Evolutionary conservation across 1,140 invertebrate species (phyloP).

Genomic region (Drosophila aff.): DNA sequence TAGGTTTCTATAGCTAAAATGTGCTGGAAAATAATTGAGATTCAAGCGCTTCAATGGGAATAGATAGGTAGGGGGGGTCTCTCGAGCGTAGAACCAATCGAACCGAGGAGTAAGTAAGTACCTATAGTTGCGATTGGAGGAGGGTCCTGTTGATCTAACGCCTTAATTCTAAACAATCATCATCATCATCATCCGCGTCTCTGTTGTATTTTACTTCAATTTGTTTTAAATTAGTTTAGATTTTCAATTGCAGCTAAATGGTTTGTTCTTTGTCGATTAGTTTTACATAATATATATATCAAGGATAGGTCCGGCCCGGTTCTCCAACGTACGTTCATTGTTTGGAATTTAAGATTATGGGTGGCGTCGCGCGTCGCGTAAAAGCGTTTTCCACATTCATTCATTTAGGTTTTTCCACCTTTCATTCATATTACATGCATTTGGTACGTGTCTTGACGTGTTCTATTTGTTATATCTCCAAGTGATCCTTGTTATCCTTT

Average conservation of each 20-base stretch:
- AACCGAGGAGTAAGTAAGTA: conserved; percentile 12
- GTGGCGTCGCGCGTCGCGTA: conserved; percentile 71
- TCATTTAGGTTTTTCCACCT: neutral
- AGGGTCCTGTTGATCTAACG: conserved; percentile 34
- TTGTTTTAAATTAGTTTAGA: conserved; percentile 63
- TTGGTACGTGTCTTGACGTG: neutral
- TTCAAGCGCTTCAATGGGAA: conserved; percentile 24
- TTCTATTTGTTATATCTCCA: neutral
- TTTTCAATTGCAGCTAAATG: conserved; percentile 79
- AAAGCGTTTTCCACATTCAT: conserved; percentile 54
- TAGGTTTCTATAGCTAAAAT: conserved; percentile 5
- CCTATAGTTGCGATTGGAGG: conserved; percentile 24
- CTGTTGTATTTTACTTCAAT: conserved; percentile 19
- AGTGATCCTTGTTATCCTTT: conserved; percentile 1
- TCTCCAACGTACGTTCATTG: conserved; percentile 13
- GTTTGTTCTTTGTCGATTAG: conserved; percentile 56
- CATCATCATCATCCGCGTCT: conserved; percentile 1
- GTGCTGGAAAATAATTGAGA: neutral
- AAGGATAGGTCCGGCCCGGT: conserved; percentile 12
- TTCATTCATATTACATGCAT: neutral
- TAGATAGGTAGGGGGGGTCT: neutral
- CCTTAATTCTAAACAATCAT: conserved; percentile 35
- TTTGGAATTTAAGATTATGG: conserved; percentile 60
- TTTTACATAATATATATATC: conserved; percentile 58
- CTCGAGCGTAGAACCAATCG: conserved; percentile 15